Evolutionary conservation across 2,888 invertebrate species (phyloP).

Genomic region (Choreutis nemorana): DNA sequence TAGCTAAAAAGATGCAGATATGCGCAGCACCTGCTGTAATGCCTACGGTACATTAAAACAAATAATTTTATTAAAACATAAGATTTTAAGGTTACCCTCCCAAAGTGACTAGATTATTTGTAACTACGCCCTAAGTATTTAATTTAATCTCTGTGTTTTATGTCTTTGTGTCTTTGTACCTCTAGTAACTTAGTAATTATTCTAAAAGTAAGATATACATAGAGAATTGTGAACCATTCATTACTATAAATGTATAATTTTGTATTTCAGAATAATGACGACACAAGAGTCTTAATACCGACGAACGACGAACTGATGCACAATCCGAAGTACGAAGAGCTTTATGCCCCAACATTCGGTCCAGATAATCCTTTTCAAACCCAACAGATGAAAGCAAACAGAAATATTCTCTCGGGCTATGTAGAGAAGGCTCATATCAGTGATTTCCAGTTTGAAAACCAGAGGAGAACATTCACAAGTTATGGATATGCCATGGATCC

Average conservation of each 20-base stretch:
- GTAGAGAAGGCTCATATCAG: constrained; percentile 96
- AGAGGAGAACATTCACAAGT: constrained; percentile 91
- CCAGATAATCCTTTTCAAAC: constrained; percentile 95
- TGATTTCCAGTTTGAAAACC: constrained; percentile 97
- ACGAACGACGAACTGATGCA: constrained; percentile 84
- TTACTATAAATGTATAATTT: constrained; percentile 1
- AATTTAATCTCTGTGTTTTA: no score
- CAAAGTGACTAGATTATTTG: no score
- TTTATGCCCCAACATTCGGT: constrained; percentile 91
- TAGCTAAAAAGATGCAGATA: constrained; percentile 72
- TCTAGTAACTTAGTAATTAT: no score
- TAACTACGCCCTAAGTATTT: no score
- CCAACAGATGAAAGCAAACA: constrained; percentile 83
- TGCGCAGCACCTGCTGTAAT: constrained; percentile 86
- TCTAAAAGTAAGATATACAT: no score
- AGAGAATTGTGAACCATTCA: no score
- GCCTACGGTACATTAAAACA: constrained; percentile 76
- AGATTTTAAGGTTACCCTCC: no score
- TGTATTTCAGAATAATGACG: constrained; percentile 71
- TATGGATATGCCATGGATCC: constrained; percentile 97
- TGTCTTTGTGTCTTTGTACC: no score
- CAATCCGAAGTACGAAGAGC: constrained; percentile 94
- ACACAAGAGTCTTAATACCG: constrained; percentile 77
- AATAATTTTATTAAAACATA: constrained; percentile 1
- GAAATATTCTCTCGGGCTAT: constrained; percentile 93